Evolutionary conservation across 2,797 vertebrate genomes (phyloP).

Genomic region (Merluccius polli): DNA sequence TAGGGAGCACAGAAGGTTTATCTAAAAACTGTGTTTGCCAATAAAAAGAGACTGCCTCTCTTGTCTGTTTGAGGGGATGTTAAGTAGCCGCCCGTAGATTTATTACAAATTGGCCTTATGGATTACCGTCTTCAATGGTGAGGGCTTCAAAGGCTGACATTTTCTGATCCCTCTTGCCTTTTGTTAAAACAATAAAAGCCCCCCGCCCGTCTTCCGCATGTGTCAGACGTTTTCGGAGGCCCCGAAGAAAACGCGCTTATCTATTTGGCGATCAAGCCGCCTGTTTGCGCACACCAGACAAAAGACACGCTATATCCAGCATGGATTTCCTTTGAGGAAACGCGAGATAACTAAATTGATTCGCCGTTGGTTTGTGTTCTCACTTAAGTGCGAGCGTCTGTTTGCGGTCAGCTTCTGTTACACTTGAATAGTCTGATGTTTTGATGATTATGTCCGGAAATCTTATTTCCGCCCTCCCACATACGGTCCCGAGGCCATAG

Average conservation of each 20-base stretch:
- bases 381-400: not conserved
- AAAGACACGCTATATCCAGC: not conserved
- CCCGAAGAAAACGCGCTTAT: slow-evolving; percentile 16
- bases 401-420: not conserved
- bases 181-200: slow-evolving; percentile 50
- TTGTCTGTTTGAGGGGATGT: slow-evolving; percentile 67
- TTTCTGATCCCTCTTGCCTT: slow-evolving; percentile 58
- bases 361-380: too few species aligned
- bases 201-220: slow-evolving; percentile 21
- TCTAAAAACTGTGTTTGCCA: slow-evolving; percentile 67
- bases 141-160: slow-evolving; percentile 49
- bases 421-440: too few species aligned
- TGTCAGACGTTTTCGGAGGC: slow-evolving; percentile 29
- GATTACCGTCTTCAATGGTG: slow-evolving; percentile 69
- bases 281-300: slow-evolving; percentile 53
- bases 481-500: not conserved
- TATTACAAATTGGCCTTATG: slow-evolving; percentile 74
- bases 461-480: not conserved
- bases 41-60: slow-evolving; percentile 64
- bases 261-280: slow-evolving; percentile 44
- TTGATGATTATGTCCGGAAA: not conserved
- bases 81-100: slow-evolving; percentile 65
- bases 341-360: not conserved
- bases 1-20: slow-evolving; percentile 65
- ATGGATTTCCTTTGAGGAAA: not conserved